Conservation (phyloP, 2,113 vertebrate species). For the Hipposideros armiger region DNA sequence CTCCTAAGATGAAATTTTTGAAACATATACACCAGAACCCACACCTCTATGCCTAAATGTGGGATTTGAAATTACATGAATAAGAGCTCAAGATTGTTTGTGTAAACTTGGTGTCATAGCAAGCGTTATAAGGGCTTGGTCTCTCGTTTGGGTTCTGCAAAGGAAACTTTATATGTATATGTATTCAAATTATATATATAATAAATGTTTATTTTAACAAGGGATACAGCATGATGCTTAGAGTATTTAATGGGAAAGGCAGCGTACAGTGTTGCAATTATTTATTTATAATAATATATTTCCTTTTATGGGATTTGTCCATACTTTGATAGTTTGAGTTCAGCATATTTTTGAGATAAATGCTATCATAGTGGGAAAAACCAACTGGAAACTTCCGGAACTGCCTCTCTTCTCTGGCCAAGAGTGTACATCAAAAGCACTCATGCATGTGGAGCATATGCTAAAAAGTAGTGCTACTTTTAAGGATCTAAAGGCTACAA, state of each 20-base stretch:
- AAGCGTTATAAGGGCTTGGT: background rate
- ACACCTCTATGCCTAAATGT: background rate
- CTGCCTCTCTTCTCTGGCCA: background rate
- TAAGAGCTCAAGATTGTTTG: background rate
- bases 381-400: background rate
- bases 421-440: conserved; percentile 23
- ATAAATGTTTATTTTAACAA: conserved; percentile 13
- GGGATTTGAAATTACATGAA: background rate
- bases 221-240: background rate
- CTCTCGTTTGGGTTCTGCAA: background rate
- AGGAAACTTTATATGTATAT: background rate
- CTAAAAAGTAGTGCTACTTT: background rate
- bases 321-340: conserved; percentile 25
- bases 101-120: background rate
- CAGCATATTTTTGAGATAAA: conserved; percentile 16
- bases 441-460: background rate
- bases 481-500: conserved; percentile 18
- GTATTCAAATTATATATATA: background rate
- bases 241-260: background rate
- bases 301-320: background rate
- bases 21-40: background rate
- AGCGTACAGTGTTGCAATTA: background rate
- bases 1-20: background rate
- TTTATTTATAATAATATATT: conserved; percentile 25
- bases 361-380: background rate